phyloP scores from a whole-genome alignment of 2,888 invertebrate species.

The Cerastis rubricosa region DNA sequence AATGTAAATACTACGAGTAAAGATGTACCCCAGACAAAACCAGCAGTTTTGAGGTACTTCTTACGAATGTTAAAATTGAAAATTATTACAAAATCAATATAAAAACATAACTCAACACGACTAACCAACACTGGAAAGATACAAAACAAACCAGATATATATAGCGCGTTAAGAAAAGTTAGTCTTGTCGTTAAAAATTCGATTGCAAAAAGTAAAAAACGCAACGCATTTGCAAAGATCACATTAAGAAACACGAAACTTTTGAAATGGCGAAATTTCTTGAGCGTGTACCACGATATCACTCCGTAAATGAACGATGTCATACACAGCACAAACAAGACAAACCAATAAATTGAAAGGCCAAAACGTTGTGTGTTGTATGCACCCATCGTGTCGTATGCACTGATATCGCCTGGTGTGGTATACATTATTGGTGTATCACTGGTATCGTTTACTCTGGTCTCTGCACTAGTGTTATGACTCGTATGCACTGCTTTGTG shows the following conservation, averaged over 20 bases:
- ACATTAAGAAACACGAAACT: no score
- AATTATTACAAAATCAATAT: conserved; percentile 47
- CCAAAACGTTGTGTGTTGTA: background rate
- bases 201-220: background rate
- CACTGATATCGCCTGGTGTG: background rate
- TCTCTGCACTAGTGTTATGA: no score
- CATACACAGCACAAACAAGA: no score
- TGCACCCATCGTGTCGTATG: conserved; percentile 4
- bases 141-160: no score
- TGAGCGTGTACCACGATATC: no score
- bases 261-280: no score
- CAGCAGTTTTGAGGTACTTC: conserved; percentile 29
- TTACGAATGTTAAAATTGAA: conserved; percentile 26
- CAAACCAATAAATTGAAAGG: no score
- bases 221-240: background rate
- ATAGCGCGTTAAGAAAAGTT: no score
- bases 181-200: no score
- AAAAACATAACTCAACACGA: conserved; percentile 16
- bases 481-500: background rate
- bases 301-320: no score
- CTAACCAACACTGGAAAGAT: no score
- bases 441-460: background rate
- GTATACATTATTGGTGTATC: background rate
- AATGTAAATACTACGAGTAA: background rate
- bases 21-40: conserved; percentile 35